Evolutionary conservation across 2,797 vertebrate species (phyloP), one percentile per base, ranked within the genome.

Genomic region (Hapalemur alaotrensis): DNA sequence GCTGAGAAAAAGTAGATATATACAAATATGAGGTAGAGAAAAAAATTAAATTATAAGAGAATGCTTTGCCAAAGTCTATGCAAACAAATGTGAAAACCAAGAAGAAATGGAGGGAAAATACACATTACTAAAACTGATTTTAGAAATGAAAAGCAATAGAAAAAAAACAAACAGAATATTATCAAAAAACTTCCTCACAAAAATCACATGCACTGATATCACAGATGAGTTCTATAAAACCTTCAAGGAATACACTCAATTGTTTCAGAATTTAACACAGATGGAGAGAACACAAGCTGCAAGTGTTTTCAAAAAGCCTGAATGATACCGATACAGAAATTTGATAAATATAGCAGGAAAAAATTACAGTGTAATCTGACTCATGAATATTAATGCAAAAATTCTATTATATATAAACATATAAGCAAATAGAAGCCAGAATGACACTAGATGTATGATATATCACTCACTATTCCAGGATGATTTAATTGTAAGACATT

Each of bases 311-410:
- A 52, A 89, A 92, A 91, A 83, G 43, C 22, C 30, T 92, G 13
- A 10, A 41, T 54, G 78, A 92, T 17, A 76, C 18, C 35, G 82
- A 87, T 76, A 88, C 4, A 76, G 67, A 95, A 94, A n/a, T 57
- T 43, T 79, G 65, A 57, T 69, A 83, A 95, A 87, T 67, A 92
- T 63, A 83, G 88, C 38, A 70, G 54, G 81, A 72, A 89, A 70
- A 90, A 92, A 72, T 10, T 80, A 28, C 14, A 69, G 50, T 92
- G 23, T 75, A 80, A 90, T 91, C 48, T 72, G 35, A 89, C 81
- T 94, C 52, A 93, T 95, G 59, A 95, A 94, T 90, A 95, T 90
- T 94, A 96, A 94, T 43, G 2, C 1, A 70, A 82, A 96, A 67
- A 52, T 41, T 41, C 28, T 72, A 57, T 57, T 57, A 57, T 57